Evolutionary conservation across 2,888 invertebrate genomes (phyloP).

Genomic region (Rhamphomyia laevipes): DNA sequence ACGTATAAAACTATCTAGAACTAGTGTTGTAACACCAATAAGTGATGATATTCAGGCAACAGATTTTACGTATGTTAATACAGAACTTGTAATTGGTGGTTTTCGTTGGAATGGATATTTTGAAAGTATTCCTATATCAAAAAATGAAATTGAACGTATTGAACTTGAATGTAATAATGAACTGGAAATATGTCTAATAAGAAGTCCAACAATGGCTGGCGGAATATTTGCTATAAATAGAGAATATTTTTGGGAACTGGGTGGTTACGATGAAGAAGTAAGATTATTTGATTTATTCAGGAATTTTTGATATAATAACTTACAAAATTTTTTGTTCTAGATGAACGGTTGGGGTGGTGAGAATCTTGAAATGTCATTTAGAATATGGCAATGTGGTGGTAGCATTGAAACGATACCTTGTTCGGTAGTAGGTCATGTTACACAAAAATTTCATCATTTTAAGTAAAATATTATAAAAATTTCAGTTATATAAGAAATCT

Average conservation of each 20-base stretch:
- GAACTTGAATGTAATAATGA: constrained; percentile 26
- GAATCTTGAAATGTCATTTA: constrained; percentile 89
- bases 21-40: constrained; percentile 80
- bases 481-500: not conserved
- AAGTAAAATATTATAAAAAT: constrained; percentile 24
- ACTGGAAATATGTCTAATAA: constrained; percentile 18
- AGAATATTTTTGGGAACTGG: constrained; percentile 81
- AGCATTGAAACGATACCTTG: constrained; percentile 80
- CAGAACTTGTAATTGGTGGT: constrained; percentile 36
- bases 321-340: constrained; percentile 16
- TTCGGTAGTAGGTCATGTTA: constrained; percentile 86
- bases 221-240: constrained; percentile 83
- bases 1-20: constrained; percentile 66
- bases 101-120: constrained; percentile 77
- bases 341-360: constrained; percentile 95
- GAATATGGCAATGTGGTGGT: constrained; percentile 74
- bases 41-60: constrained; percentile 82
- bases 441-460: constrained; percentile 83
- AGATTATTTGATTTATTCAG: not conserved
- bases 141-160: constrained; percentile 31
- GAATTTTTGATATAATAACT: not conserved
- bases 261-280: constrained; percentile 69
- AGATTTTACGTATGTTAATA: constrained; percentile 38
- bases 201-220: constrained; percentile 89
- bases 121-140: constrained; percentile 63